Conservation (phyloP, 2,113 vertebrate genomes). For the Isichthys henryi region DNA sequence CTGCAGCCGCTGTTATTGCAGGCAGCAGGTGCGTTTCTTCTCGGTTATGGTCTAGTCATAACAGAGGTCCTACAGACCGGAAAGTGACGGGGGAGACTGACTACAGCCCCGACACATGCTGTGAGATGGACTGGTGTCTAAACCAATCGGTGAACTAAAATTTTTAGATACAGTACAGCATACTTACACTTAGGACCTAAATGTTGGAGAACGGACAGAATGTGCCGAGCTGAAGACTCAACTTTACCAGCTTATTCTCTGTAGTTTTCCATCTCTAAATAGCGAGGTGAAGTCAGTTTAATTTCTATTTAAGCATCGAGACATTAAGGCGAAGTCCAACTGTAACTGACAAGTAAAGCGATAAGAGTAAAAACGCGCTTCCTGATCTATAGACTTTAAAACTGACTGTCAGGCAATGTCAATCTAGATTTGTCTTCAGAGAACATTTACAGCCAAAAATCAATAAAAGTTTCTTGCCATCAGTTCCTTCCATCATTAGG, state of each 20-base stretch:
- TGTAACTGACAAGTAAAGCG: slow-evolving; percentile 5
- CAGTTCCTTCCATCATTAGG: background rate
- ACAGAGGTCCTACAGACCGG: slow-evolving; percentile 6
- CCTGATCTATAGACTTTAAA: background rate
- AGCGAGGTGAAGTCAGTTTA: background rate
- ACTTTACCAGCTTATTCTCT: background rate
- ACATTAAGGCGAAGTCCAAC: background rate
- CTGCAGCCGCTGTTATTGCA: slow-evolving; percentile 6
- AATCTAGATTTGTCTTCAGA: background rate
- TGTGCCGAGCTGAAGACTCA: background rate
- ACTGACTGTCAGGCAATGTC: background rate
- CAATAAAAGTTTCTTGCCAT: background rate
- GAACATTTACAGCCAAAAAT: background rate
- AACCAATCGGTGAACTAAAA: background rate
- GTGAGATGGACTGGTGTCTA: background rate
- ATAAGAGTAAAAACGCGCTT: background rate
- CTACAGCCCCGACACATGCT: background rate
- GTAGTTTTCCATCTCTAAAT: background rate
- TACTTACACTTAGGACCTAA: background rate
- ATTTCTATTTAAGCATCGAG: background rate
- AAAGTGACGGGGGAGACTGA: background rate
- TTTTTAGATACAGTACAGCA: background rate
- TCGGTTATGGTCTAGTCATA: background rate
- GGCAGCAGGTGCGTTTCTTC: slow-evolving; percentile 7
- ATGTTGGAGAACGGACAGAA: background rate